A percentile compares a stretch with the other conserved stretches of the same genome.
phyloP scores from a whole-genome alignment of 2,888 invertebrate species.

The Rotaria socialis region DNA sequence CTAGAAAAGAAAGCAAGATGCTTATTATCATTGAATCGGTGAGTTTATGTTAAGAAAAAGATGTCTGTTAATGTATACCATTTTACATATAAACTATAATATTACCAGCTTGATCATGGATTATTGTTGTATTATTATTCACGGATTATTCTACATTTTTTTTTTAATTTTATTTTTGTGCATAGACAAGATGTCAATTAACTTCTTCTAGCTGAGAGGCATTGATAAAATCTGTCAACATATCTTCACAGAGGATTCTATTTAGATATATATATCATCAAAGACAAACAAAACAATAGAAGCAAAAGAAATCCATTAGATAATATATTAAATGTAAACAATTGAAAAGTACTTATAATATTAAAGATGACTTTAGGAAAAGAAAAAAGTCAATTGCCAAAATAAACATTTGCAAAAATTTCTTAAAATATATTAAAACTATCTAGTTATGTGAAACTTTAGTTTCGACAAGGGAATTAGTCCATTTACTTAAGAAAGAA shows the following conservation, averaged over 20 bases:
- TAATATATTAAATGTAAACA: not conserved
- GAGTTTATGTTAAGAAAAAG: not conserved
- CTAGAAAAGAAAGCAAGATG: not conserved
- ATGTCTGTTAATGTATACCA: not conserved
- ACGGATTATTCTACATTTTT: not conserved
- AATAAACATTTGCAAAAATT: not conserved
- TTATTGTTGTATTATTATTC: not conserved
- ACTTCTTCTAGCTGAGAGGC: not conserved
- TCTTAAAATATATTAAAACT: not conserved
- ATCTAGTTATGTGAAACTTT: not conserved
- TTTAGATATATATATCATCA: not conserved
- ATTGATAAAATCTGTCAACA: not conserved
- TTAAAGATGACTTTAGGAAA: not conserved
- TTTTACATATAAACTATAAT: not conserved
- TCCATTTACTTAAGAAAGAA: not conserved
- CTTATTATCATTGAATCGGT: not conserved
- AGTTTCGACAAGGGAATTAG: too few species aligned
- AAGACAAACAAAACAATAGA: not conserved
- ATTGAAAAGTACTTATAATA: not conserved
- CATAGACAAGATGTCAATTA: not conserved
- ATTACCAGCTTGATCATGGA: not conserved
- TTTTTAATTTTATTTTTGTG: not conserved
- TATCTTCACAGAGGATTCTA: not conserved
- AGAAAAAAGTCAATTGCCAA: not conserved
- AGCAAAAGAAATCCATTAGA: not conserved